Evolutionary conservation across 1,140 invertebrate genomes (phyloP).

Genomic region (Pachypsylla venusta): DNA sequence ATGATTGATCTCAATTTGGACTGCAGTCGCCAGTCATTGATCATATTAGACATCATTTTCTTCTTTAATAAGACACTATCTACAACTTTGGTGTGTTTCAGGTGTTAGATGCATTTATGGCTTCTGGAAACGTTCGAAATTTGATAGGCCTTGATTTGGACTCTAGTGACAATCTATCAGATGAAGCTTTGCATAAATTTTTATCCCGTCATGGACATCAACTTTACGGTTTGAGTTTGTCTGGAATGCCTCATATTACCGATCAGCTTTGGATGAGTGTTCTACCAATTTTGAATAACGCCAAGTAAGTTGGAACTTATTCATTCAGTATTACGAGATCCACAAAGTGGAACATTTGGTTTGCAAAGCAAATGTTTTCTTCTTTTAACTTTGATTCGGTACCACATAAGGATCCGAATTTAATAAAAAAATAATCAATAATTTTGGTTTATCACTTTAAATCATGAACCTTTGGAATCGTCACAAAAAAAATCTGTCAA

Average conservation of each 20-base stretch:
- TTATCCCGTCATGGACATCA: conserved; percentile 75
- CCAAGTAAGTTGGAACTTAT: conserved; percentile 66
- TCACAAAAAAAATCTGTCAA: no score
- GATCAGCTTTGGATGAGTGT: conserved; percentile 93
- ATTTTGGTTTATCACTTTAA: no score
- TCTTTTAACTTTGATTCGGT: no score
- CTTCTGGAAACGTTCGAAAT: conserved; percentile 68
- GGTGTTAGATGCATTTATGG: conserved; percentile 76
- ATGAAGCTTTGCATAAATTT: conserved; percentile 84
- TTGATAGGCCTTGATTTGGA: conserved; percentile 84
- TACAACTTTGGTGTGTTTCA: conserved; percentile 28
- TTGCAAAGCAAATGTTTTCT: no score
- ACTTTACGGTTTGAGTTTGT: conserved; percentile 69
- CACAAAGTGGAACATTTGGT: no score
- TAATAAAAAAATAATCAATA: no score
- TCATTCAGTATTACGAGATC: no score
- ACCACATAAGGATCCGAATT: no score
- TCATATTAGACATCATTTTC: not conserved
- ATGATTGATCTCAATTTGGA: conserved; percentile 84
- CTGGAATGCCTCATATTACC: conserved; percentile 94
- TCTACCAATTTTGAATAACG: conserved; percentile 73
- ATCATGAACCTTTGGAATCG: no score
- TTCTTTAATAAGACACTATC: conserved; percentile 8
- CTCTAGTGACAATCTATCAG: conserved; percentile 85
- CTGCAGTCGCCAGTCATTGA: conserved; percentile 14